Evolutionary conservation across 2,113 vertebrate species (phyloP), one percentile per base, ranked within the genome.

Genomic region (Pithys albifrons): DNA sequence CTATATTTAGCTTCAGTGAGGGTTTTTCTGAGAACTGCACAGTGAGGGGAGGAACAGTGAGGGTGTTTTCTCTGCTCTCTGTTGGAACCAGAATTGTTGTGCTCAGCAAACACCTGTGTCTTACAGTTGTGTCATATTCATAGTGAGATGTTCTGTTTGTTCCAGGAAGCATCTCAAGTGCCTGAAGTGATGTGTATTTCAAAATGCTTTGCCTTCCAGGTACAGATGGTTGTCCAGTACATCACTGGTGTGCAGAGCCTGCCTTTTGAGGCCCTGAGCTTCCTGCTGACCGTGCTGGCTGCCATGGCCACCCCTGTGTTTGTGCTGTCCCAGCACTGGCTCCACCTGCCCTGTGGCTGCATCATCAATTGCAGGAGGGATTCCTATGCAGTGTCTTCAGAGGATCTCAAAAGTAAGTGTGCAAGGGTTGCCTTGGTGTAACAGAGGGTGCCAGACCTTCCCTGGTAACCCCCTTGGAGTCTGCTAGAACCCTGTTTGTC

Each of bases 331-430:
- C 98, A 99, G 94, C 98, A 96, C 91, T 99, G 99, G 99, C 97
- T 98, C 86, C 99, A 99, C 96, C 97, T 99, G 95, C 99, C 99
- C 43, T 99, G 99, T 18, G 99, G 99, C 92, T 99, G 99, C 97
- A 98, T 99, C 97, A 99, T 99, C 97, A 99, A 99, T 79, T 99
- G 99, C 97, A 97, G 97, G 77, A 98, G 91, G 91, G 97, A 95
- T 29, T 31, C 96, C 2, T 89, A 61, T 10, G 49, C 95, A 2
- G 91, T 94, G 52, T 67, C 92, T 25, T 96, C 98, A 2, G 97
- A 97, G 29, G 97, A 98, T 33, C 70, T 74, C 85, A 97, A 86
- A 86, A 78, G 98, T 99, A 95, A 97, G 98, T 96, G 54, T 12
- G 29, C 49, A 25, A 19, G 17, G 31, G 8, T 20, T 20, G 46